Base-by-base conservation (phyloP, 2,888 invertebrate genomes). In the Plebejus melissa region DNA sequence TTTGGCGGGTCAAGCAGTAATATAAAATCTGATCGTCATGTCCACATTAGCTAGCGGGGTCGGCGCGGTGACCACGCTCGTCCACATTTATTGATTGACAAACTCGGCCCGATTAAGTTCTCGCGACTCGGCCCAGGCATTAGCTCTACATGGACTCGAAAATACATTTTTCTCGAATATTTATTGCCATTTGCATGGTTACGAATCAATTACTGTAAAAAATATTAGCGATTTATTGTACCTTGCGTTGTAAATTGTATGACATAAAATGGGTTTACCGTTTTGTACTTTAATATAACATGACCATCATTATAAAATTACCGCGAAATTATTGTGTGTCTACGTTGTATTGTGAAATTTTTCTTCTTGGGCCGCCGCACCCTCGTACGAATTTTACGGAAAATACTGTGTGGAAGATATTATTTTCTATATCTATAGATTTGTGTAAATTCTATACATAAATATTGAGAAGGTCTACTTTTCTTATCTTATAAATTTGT, bases 21-120 rank as follows among this genome's bases (percentile, higher is more conserved):
- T 4, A 16, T 50, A 13, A 54, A 54, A 54, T 50, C 4, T 54
- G 16, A 13, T 36, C 3, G 80, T 76, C 83, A 77, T 84, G 81
- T 91, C 92, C 89, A 86, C 78, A 80, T 77, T 82, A 87, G 76
- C 65, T 81, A 75, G 77, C 81, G 80, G 77, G 22, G 76, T 78
- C 78, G 82, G 85, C 86, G 86, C 86, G 87, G 86, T 86, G 87
- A 81, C 83, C 83, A 83, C 82, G 84, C 85, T 83, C 83, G 83
- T 82, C 86, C 81, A 78, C 83, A 83, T 91, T 91, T 91, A 91
- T 90, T 91, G 91, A 91, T 92, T 91, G 92, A 92, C 91, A 92
- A 91, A 90, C 88, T 86, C 87, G 86, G 87, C 87, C 88, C 87
- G 87, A 90, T 90, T 90, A 87, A 87, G 88, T 86, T 89, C 88